Base-by-base conservation (phyloP, 1,140 invertebrate species). In the Oncopeltus fasciatus region DNA sequence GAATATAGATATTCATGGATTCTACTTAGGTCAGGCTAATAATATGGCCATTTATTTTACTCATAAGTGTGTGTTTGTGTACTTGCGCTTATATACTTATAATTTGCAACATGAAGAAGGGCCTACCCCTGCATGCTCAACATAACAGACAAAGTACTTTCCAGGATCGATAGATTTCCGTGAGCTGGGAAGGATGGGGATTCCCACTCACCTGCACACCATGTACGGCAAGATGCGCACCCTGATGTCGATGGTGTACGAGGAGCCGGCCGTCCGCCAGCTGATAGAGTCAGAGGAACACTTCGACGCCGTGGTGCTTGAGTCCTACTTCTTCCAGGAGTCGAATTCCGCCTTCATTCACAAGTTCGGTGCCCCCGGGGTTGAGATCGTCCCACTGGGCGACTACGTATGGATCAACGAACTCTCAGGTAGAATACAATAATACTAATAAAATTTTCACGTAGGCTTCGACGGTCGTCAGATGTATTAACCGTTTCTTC, bases 231-330 rank as follows among this genome's bases (percentile, higher is more conserved):
- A 14, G 1, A 56, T 56, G 16, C 2, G 18, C 9, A 1, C 3
- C 14, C 24, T 26, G 5, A 1, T 56, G 51, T 18, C 16, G 14
- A 2, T 8, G 1, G 21, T 56, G 5, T 26, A 24, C 4, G 20
- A 56, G 21, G 51, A 56, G 24, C 16, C 16, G 1, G 24, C 8
- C 27, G 24, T 56, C 14, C 21, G 27, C 5, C 4, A 56, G 2
- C 24, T 56, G n/a, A 56, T 56, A 4, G 20, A 56, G 20, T 56
- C 51, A 2, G 24, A 56, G 24, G 59, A 61, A 51, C 65, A 68
- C 24, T 72, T 70, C 27, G 72, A 74, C 62, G 57, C 70, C 14
- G 68, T 72, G 18, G 66, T 73, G 16, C 53, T 72, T n/a, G 72
- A 73, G 20, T 16, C 62, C 2, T 68, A 69, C 27, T 70, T 69